Evolutionary conservation across 2,113 vertebrate species (phyloP), one percentile per base, ranked within the genome.

Genomic region (Eclectus roratus): DNA sequence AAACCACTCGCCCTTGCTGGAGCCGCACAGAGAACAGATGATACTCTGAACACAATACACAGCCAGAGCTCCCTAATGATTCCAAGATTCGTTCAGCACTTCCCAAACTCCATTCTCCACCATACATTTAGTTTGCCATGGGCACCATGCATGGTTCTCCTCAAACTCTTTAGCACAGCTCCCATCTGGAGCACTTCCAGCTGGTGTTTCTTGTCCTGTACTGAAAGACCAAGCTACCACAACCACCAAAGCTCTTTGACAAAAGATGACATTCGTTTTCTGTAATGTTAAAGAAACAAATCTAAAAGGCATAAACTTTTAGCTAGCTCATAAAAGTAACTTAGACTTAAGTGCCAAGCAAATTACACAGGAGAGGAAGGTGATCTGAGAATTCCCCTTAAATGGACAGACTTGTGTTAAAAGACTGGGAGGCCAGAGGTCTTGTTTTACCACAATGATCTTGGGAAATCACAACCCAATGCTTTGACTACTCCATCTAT

Each of bases 71-170:
- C 43, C 44, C 18, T 28, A 15, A 23, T 4, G 31, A 80, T 56
- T 31, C 16, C 23, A 15, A 17, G 17, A 8, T 18, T 7, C 16
- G 5, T 14, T 18, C 35, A n/a, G 55, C 66, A n/a, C 31, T 66
- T 41, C 7, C 13, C 55, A 78, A 49, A 18, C 5, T 20, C 21
- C 27, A 2, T 33, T 65, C 17, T 23, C 6, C n/a, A 41, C 73
- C 6, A 7, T 2, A 33, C 4, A 6, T 35, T 12, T n/a, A 1
- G 5, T 37, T 46, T 58, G 33, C 41, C 13, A 4, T 0, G 5
- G 44, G 15, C 15, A 74, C 43, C 28, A 6, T 1, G 2, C 37
- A 7, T 3, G 37, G 21, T 0, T 70, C 50, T 74, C 72, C 65
- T 74, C 55, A 52, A 35, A 33, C 1, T 16, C 77, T 73, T 46